These are phyloP conservation scores for Drosophila engyochracea DNA, from an alignment of 2,888 invertebrate species.

Conservation along the genomic window DNA sequence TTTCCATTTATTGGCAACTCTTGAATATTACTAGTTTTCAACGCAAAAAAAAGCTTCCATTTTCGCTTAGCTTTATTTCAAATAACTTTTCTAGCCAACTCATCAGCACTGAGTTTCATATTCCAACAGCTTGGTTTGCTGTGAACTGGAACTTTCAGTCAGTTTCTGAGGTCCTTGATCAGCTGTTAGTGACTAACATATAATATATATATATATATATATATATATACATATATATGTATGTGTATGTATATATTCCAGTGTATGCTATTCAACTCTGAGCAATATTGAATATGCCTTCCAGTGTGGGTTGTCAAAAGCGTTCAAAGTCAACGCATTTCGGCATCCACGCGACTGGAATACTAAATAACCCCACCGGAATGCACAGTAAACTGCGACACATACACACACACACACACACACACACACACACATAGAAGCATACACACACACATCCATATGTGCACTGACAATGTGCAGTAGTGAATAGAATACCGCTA, in stretches of 20 bases:
- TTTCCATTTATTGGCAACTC: background rate
- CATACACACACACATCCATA: background rate
- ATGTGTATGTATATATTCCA: background rate
- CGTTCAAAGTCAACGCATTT: slow-evolving; percentile 64
- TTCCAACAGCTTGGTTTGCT: background rate
- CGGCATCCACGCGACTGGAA: slow-evolving; percentile 47
- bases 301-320: slow-evolving; percentile 39
- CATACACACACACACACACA: background rate
- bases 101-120: background rate
- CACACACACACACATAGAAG: background rate
- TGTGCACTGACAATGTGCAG: slow-evolving; percentile 40
- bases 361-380: slow-evolving; percentile 49
- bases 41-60: background rate
- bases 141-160: background rate
- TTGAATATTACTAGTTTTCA: background rate
- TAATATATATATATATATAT: background rate
- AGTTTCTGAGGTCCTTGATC: background rate
- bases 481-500: slow-evolving; percentile 60
- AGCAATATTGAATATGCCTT: slow-evolving; percentile 31
- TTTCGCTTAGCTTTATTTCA: background rate
- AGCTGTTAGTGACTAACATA: background rate
- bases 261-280: slow-evolving; percentile 24
- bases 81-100: background rate
- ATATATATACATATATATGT: background rate
- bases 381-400: slow-evolving; percentile 24